A percentile compares a stretch with the other conserved stretches of the same genome.
These are phyloP conservation scores for Lycophotia porphyrea DNA, from an alignment of 2,888 invertebrate species.

Conservation along the genomic window DNA sequence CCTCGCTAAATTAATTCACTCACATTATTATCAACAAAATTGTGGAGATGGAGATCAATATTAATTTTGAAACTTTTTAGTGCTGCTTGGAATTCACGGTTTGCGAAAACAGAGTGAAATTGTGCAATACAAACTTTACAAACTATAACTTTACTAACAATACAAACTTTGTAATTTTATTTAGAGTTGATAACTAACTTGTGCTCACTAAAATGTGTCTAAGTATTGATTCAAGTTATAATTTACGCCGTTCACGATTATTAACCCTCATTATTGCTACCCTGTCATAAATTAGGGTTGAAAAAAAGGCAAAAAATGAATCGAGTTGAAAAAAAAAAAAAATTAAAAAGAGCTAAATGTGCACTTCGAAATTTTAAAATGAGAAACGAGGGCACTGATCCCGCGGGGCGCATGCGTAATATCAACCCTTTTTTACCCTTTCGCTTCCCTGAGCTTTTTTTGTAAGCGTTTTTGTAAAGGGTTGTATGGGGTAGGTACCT, in stretches of 20 bases:
- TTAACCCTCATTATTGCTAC: conserved; percentile 61
- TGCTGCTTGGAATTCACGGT: background rate
- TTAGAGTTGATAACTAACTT: conserved; percentile 5
- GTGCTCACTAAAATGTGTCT: conserved; percentile 12
- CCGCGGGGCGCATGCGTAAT: conserved; percentile 88
- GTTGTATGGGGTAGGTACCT: conserved; percentile 88
- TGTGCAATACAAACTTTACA: too few species aligned
- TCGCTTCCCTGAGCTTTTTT: conserved; percentile 87
- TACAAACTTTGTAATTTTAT: background rate
- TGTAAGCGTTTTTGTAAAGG: conserved; percentile 89
- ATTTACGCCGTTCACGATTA: conserved; percentile 40
- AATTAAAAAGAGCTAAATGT: conserved; percentile 69
- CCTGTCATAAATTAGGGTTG: conserved; percentile 52
- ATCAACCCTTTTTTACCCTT: conserved; percentile 90
- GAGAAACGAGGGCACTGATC: conserved; percentile 87
- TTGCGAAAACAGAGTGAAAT: background rate
- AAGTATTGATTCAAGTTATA: conserved; percentile 37
- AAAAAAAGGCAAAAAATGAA: conserved; percentile 47
- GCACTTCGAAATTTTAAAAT: conserved; percentile 82
- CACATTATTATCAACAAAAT: background rate
- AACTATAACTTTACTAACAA: too few species aligned
- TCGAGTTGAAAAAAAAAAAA: conserved; percentile 60
- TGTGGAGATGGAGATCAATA: background rate
- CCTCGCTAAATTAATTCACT: background rate
- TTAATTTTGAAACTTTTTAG: background rate